phyloP scores from a whole-genome alignment of 2,888 invertebrate species.

The Euplexia lucipara region DNA sequence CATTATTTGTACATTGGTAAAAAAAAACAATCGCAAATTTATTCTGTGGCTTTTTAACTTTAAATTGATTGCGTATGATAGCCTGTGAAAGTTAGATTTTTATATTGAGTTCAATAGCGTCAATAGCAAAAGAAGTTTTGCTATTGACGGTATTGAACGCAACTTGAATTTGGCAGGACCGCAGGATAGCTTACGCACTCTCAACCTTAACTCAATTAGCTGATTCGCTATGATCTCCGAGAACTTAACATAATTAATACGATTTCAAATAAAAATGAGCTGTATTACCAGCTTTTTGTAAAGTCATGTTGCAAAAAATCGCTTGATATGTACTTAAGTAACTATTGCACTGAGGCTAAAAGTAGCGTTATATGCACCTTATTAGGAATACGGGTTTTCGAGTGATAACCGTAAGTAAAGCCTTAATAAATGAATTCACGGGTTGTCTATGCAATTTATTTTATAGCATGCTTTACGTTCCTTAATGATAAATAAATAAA shows the following conservation, averaged over 20 bases:
- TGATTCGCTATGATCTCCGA: background rate
- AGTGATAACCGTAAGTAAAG: background rate
- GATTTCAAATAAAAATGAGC: no score
- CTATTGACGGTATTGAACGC: no score
- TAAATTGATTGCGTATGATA: no score
- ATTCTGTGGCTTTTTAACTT: background rate
- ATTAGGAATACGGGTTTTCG: conserved; percentile 26
- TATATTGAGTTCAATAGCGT: no score
- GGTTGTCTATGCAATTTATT: background rate
- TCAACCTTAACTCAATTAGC: background rate
- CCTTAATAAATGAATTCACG: conserved; percentile 8
- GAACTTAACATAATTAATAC: background rate
- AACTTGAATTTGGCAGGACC: no score
- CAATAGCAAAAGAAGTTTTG: no score
- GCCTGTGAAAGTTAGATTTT: no score
- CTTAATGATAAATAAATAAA: no score
- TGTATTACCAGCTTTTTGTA: background rate
- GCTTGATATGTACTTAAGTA: background rate
- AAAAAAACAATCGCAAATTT: background rate
- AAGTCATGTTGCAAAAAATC: background rate
- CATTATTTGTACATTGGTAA: background rate
- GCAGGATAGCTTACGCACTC: no score
- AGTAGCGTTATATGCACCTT: conserved; percentile 16
- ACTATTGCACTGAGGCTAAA: background rate
- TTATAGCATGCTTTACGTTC: background rate